Conservation (phyloP, 2,797 vertebrate genomes). For the Macropus fuliginosus region DNA sequence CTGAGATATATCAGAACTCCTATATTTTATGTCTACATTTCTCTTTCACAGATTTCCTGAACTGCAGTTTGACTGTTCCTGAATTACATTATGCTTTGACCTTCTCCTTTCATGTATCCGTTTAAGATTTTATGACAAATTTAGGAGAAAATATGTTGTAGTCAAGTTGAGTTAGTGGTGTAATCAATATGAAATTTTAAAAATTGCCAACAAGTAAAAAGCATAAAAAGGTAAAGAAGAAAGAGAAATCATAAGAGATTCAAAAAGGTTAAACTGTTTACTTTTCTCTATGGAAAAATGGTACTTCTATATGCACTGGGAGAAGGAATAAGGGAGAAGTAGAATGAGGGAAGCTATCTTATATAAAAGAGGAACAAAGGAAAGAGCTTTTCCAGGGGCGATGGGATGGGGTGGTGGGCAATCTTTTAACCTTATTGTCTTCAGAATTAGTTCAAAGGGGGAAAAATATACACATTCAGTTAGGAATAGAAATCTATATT, state of each 20-base stretch:
- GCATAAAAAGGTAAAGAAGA: background rate
- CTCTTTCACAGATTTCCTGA: slow-evolving; percentile 35
- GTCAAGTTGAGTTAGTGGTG: slow-evolving; percentile 48
- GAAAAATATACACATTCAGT: background rate
- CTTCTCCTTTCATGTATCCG: slow-evolving; percentile 45
- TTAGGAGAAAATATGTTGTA: slow-evolving; percentile 61
- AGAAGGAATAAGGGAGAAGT: background rate
- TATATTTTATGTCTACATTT: slow-evolving; percentile 15
- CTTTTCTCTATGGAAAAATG: background rate
- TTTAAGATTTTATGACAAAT: slow-evolving; percentile 55
- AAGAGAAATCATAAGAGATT: background rate
- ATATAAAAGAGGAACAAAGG: background rate
- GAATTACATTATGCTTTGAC: slow-evolving; percentile 27
- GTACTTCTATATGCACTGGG: background rate
- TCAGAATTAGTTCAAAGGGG: background rate
- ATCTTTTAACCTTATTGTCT: background rate
- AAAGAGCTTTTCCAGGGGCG: background rate
- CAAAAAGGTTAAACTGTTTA: background rate
- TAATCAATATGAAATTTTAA: slow-evolving; percentile 64
- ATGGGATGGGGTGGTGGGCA: background rate
- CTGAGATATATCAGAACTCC: background rate
- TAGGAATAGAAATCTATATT: too few relatives aligned
- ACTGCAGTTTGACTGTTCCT: slow-evolving; percentile 38
- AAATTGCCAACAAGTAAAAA: slow-evolving; percentile 9
- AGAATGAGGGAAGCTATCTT: background rate